Conservation (phyloP, 23 tunicate genomes). For the Halocynthia aurantium region DNA sequence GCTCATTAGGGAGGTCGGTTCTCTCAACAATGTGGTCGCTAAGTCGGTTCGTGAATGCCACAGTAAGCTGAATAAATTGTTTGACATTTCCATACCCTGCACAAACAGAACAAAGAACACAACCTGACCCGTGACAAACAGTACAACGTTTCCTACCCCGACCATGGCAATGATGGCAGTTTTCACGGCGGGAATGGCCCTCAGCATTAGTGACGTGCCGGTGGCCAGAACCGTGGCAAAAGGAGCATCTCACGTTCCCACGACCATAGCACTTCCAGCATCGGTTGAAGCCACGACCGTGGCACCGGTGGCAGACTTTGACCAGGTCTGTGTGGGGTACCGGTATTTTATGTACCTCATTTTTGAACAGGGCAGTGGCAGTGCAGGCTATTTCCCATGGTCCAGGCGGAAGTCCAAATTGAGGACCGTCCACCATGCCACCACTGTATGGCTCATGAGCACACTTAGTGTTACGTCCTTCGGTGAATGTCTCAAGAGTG, state of each 20-base stretch:
- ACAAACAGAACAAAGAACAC: conserved; percentile 55
- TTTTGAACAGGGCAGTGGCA: conserved; percentile 39
- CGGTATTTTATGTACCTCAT: conserved; percentile 44
- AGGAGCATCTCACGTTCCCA: conserved; percentile 56
- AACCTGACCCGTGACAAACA: conserved; percentile 69
- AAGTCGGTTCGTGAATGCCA: conserved; percentile 43
- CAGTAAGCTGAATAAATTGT: conserved; percentile 77
- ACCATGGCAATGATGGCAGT: conserved; percentile 43
- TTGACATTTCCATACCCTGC: conserved; percentile 61
- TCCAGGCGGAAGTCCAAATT: conserved; percentile 72
- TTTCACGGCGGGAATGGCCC: conserved; percentile 11
- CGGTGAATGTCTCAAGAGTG: conserved; percentile 81
- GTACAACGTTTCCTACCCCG: conserved; percentile 66
- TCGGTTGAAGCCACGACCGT: conserved; percentile 69
- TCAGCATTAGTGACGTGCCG: conserved; percentile 22
- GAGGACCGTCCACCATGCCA: conserved; percentile 83
- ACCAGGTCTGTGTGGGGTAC: conserved; percentile 85
- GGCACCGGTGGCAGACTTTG: conserved; percentile 43
- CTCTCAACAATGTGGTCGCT: conserved; percentile 73
- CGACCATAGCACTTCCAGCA: conserved; percentile 65
- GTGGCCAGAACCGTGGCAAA: conserved; percentile 45
- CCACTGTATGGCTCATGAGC: conserved; percentile 63
- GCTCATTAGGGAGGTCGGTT: conserved; percentile 74
- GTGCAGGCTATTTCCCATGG: conserved; percentile 74
- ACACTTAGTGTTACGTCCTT: conserved; percentile 69